Evolutionary conservation across 2,797 vertebrate species (phyloP), one percentile per base, ranked within the genome.

Genomic region (Eremophila alpestris): DNA sequence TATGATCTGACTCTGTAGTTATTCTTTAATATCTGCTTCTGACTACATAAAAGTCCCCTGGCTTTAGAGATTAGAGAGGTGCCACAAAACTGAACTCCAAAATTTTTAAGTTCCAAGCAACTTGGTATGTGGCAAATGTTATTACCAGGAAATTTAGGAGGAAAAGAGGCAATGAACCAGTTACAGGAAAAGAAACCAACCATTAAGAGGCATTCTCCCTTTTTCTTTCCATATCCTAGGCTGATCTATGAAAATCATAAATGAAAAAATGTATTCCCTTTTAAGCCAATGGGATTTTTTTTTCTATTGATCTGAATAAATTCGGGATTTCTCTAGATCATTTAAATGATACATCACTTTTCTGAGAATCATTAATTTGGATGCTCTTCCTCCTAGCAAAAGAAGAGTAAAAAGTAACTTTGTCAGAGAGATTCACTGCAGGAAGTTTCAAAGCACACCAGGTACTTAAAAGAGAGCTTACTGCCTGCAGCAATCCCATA

Each of bases 241-340:
- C 65, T 45, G 19, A 52, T 67, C 52, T 54, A 11, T 24, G 60
- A 96, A 94, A 94, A 90, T 64, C 52, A 77, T 92, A 89, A 84
- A 76, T 74, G 34, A 87, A 83, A 41, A 90, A 92, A 82, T 45
- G 4, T 43, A 93, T 84, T 90, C 56, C 18, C 70, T 89, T 82
- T 95, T 40, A 95, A 89, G 83, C 83, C 75, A 89, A 55, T 17
- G 38, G 45, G 40, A 65, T 79, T 92, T 94, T 27, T 27, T 41
- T 93, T 93, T 34, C 75, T 56, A 91, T 16, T 68, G 83, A 91
- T 77, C 38, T 83, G 54, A 92, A 89, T 71, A 85, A 80, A 92
- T 34, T 85, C 75, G 55, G 24, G 49, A 76, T 94, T 87, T 89
- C 90, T 87, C 65, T 21, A 75, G 46, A 87, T 60, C 23, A 38